Evolutionary conservation across 2,113 vertebrate genomes (phyloP).

Genomic region (Prunella himalayana): DNA sequence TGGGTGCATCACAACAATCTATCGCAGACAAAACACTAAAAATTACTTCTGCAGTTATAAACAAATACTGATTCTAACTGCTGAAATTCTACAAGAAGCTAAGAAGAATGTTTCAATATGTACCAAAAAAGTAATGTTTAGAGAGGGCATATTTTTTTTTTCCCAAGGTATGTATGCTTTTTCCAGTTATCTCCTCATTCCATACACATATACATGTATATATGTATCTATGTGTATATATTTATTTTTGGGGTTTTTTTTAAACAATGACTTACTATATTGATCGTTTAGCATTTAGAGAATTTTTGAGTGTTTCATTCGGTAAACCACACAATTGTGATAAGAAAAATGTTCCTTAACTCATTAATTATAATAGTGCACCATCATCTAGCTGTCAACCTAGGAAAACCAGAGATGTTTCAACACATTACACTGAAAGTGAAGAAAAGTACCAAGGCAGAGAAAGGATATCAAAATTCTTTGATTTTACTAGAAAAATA

Average conservation of each 20-base stretch:
- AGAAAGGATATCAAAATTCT: neutral
- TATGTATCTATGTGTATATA: fast-evolving
- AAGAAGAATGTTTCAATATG: neutral
- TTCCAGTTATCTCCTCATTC: neutral
- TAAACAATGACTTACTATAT: neutral
- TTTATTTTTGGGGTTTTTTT: neutral
- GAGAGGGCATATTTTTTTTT: neutral
- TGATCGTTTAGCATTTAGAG: neutral
- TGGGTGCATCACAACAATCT: neutral
- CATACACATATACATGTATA: neutral
- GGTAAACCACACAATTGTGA: neutral
- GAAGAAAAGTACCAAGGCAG: neutral
- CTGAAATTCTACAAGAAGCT: neutral
- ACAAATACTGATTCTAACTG: neutral
- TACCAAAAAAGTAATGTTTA: neutral
- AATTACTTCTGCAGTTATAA: neutral
- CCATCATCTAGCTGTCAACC: neutral
- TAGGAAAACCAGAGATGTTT: neutral
- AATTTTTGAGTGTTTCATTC: neutral
- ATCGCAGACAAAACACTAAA: neutral
- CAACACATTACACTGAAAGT: neutral
- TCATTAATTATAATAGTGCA: neutral
- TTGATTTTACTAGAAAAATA: neutral
- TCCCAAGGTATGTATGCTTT: neutral
- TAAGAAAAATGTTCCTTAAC: neutral